Conservation (phyloP, 2,888 invertebrate genomes). For the Tetramorium bicarinatum region DNA sequence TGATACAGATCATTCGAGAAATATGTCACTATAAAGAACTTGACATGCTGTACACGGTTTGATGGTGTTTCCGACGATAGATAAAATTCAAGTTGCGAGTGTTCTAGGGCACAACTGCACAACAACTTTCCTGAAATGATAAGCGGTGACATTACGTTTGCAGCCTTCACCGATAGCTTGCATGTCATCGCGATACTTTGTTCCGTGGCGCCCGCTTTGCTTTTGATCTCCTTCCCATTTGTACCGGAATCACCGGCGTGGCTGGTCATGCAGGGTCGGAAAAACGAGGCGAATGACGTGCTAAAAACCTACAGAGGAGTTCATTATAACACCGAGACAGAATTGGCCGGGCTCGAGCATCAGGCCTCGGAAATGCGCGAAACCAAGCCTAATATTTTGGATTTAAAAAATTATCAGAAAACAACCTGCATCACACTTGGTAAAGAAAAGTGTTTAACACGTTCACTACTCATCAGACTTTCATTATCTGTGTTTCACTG, state of each 20-base stretch:
- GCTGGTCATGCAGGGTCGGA: conserved; percentile 88
- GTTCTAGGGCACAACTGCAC: background rate
- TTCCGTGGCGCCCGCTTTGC: conserved; percentile 85
- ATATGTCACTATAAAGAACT: conserved; percentile 6
- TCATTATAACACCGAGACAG: conserved; percentile 88
- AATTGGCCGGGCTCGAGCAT: conserved; percentile 87
- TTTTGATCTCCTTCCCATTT: conserved; percentile 87
- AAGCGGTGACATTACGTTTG: conserved; percentile 21
- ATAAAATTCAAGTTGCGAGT: conserved; percentile 21
- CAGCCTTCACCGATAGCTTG: conserved; percentile 86
- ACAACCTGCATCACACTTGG: conserved; percentile 68
- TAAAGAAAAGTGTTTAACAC: conserved; percentile 49
- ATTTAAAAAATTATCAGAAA: conserved; percentile 66
- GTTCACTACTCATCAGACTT: too few relatives aligned
- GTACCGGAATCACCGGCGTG: conserved; percentile 92
- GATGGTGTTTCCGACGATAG: background rate
- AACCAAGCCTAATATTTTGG: conserved; percentile 66
- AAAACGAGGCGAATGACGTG: conserved; percentile 88
- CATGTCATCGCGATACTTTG: conserved; percentile 86
- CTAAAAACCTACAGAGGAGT: conserved; percentile 89
- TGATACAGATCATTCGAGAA: background rate
- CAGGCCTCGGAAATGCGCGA: conserved; percentile 67
- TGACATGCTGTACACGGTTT: background rate
- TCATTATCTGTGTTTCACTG: too few relatives aligned
- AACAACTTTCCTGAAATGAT: conserved; percentile 31